Percentiles rank a stretch among this genome's conserved stretches.
These are phyloP conservation scores for Caenorhabditis doughertyi DNA, from an alignment of 2,888 invertebrate species.

Conservation along the genomic window DNA sequence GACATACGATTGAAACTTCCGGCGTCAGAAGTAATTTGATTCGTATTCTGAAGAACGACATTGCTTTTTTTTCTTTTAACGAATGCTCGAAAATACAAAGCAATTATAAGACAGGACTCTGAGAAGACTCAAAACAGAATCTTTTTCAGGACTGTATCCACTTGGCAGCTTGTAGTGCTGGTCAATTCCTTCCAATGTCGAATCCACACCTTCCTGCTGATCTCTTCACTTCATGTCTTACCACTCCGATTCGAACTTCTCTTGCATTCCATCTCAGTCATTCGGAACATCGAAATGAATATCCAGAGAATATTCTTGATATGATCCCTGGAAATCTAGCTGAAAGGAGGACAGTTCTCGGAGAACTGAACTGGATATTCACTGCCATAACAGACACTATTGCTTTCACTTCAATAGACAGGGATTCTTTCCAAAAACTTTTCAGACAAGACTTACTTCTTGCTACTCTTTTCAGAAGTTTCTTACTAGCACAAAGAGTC, in stretches of 20 bases:
- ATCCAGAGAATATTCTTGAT: conserved; percentile 78
- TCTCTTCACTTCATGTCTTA: conserved; percentile 97
- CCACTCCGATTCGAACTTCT: conserved; percentile 93
- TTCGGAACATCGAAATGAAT: conserved; percentile 72
- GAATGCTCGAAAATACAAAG: too few relatives aligned
- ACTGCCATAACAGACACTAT: conserved; percentile 99
- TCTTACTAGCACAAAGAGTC: conserved; percentile 95
- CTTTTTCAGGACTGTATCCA: conserved; percentile 90
- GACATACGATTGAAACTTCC: too few relatives aligned
- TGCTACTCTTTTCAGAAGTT: conserved; percentile 98
- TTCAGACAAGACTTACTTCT: conserved; percentile 95
- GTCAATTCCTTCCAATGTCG: conserved; percentile 93
- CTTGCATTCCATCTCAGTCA: conserved; percentile 74
- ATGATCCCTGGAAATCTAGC: conserved; percentile 96
- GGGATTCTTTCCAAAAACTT: conserved; percentile 94
- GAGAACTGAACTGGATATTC: conserved; percentile 99
- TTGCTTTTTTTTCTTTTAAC: too few relatives aligned
- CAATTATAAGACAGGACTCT: too few relatives aligned
- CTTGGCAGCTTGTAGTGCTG: conserved; percentile 95
- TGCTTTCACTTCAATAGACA: conserved; percentile 96
- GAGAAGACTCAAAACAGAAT: too few relatives aligned
- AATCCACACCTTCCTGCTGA: conserved; percentile 97
- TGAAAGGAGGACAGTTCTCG: conserved; percentile 91
- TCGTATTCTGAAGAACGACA: too few relatives aligned
- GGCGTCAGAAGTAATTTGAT: too few relatives aligned